These are phyloP conservation scores for Autographa pulchrina DNA, from an alignment of 2,888 invertebrate genomes.

Conservation along the genomic window DNA sequence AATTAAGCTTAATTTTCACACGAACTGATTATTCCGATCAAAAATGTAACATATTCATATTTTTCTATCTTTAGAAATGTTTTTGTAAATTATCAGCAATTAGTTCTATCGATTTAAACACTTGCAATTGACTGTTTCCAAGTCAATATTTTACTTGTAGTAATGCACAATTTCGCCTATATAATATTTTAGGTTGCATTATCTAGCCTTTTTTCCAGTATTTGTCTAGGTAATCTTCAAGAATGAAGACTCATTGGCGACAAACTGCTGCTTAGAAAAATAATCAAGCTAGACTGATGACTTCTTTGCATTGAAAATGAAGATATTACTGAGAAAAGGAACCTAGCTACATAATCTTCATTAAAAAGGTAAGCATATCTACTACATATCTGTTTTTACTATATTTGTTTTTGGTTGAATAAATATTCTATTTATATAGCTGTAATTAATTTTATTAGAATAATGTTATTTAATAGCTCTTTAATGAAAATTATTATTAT, in stretches of 20 bases:
- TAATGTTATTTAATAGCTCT: too few relatives aligned
- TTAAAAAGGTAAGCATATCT: background rate
- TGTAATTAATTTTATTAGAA: background rate
- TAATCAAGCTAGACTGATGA: background rate
- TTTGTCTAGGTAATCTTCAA: background rate
- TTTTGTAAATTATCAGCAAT: too few relatives aligned
- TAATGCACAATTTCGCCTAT: too few relatives aligned
- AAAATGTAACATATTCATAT: too few relatives aligned
- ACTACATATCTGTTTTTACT: background rate
- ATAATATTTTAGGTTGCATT: background rate
- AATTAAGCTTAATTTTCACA: too few relatives aligned
- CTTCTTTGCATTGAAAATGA: background rate
- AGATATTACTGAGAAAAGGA: background rate
- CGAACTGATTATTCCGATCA: too few relatives aligned
- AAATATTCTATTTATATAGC: background rate
- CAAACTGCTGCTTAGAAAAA: background rate
- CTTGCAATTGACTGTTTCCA: too few relatives aligned
- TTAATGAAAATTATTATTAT: too few relatives aligned
- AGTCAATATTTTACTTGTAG: too few relatives aligned
- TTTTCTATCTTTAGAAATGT: too few relatives aligned
- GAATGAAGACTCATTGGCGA: background rate
- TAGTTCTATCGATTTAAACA: too few relatives aligned
- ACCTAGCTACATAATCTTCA: background rate
- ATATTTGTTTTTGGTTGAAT: background rate
- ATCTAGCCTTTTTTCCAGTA: background rate